phyloP scores from a whole-genome alignment of 2,888 invertebrate genomes.

The Mimachlamys varia region DNA sequence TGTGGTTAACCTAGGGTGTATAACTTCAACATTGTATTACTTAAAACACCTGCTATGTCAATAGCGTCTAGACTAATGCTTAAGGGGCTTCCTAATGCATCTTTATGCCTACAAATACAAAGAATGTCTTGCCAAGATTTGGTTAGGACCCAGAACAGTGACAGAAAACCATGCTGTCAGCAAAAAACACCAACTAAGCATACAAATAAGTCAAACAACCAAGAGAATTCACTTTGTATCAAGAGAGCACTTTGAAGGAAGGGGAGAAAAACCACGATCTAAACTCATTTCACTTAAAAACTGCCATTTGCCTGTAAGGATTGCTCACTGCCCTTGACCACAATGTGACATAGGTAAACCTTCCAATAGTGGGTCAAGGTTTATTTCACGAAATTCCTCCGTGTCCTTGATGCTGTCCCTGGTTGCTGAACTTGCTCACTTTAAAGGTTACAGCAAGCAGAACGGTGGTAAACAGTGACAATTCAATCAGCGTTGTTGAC shows the following conservation, averaged over 20 bases:
- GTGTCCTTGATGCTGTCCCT: neutral
- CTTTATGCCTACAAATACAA: neutral
- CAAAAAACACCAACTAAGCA: neutral
- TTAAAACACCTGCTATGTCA: neutral
- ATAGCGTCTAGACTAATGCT: neutral
- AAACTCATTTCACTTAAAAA: neutral
- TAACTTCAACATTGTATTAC: neutral
- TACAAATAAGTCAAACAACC: neutral
- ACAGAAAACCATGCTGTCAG: neutral
- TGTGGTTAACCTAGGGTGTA: neutral
- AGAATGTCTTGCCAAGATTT: neutral
- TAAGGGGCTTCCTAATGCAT: slow-evolving; percentile 7
- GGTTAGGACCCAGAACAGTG: neutral
- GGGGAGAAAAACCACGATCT: neutral
- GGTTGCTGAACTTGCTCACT: neutral
- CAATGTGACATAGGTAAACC: neutral
- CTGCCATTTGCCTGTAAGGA: neutral
- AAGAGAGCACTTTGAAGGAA: neutral
- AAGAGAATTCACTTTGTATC: neutral
- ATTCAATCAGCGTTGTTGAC: neutral
- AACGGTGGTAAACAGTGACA: neutral
- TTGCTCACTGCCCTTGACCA: neutral
- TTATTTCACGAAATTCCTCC: neutral
- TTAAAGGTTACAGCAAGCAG: neutral
- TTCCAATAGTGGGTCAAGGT: neutral